Conservation (phyloP, 2,113 vertebrate genomes). For the Archilochus colubris region DNA sequence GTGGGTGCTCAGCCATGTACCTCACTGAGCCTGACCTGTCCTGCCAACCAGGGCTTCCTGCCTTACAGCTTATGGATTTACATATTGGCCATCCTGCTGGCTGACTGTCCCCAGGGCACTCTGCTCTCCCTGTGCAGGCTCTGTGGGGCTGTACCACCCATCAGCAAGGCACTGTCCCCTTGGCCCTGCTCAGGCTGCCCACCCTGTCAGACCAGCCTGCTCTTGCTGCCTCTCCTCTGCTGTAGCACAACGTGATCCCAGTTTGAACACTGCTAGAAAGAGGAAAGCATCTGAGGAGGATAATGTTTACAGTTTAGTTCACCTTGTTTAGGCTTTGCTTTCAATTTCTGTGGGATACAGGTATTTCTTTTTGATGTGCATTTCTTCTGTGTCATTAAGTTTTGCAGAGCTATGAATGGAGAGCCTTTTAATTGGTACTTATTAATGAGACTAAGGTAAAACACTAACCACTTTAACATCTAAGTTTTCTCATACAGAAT, state of each 20-base stretch:
- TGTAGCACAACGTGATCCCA: neutral
- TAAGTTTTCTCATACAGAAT: neutral
- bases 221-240: neutral
- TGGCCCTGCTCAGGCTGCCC: neutral
- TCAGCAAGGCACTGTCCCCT: accelerated
- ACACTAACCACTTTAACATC: neutral
- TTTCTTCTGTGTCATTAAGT: neutral
- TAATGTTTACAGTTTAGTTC: neutral
- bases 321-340: neutral
- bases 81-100: accelerated
- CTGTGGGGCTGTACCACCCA: neutral
- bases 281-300: neutral
- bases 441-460: neutral
- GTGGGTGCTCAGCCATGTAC: accelerated
- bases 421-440: neutral
- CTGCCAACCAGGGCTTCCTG: neutral
- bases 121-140: neutral
- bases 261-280: neutral
- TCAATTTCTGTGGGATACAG: neutral
- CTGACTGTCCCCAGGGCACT: neutral
- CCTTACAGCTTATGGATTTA: neutral
- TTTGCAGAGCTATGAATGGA: neutral
- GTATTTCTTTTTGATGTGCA: neutral
- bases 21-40: too few relatives aligned
- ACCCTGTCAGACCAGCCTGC: accelerated